phyloP scores from a whole-genome alignment of 2,888 invertebrate genomes.

The Coelogynopora nodosa region DNA sequence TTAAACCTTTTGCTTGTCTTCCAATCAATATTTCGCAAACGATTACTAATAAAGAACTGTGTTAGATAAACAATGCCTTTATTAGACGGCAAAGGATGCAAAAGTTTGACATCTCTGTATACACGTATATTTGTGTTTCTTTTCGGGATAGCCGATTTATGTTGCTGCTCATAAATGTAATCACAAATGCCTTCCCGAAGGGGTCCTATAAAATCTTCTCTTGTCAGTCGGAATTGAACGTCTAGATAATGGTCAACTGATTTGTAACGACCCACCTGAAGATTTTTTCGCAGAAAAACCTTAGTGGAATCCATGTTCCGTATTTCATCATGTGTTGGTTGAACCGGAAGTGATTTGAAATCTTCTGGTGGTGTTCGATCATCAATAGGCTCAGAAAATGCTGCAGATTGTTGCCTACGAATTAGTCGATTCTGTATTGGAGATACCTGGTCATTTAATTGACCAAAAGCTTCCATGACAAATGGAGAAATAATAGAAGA shows the following conservation, averaged over 20 bases:
- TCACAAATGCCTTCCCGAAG: constrained; percentile 69
- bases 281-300: constrained; percentile 66
- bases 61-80: constrained; percentile 49
- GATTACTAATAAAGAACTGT: constrained; percentile 20
- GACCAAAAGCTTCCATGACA: not conserved
- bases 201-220: constrained; percentile 76
- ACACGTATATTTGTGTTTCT: constrained; percentile 49
- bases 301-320: constrained; percentile 49
- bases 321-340: constrained; percentile 59
- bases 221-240: constrained; percentile 72
- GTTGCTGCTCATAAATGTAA: constrained; percentile 57
- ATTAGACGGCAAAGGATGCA: constrained; percentile 48
- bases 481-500: not conserved
- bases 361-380: constrained; percentile 60
- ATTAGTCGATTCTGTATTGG: not conserved
- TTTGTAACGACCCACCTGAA: constrained; percentile 67
- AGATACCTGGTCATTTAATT: not conserved
- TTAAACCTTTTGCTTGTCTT: constrained; percentile 67
- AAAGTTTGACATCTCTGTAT: constrained; percentile 51
- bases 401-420: not conserved
- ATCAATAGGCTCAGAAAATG: not conserved
- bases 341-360: constrained; percentile 57
- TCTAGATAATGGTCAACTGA: constrained; percentile 72
- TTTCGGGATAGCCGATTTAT: constrained; percentile 4
- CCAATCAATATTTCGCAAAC: constrained; percentile 52